Evolutionary conservation across 2,113 vertebrate genomes (phyloP), one percentile per base, ranked within the genome.

Genomic region (Bambusicola thoracicus): DNA sequence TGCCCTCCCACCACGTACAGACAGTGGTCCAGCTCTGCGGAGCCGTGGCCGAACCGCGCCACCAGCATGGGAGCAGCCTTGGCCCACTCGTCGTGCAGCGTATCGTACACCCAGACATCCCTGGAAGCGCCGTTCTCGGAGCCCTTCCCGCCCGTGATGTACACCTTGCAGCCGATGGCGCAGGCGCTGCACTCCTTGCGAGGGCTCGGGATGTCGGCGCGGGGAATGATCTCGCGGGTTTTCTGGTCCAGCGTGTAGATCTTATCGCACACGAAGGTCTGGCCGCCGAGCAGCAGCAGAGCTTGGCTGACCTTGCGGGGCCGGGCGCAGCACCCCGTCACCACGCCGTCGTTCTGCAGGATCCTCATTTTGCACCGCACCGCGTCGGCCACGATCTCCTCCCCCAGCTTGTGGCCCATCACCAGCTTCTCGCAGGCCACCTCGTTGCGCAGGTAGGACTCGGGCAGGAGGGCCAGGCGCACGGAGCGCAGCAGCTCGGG

Each of bases 211-310:
- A 98, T 98, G 93, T 98, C 98, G 0, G 98, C 98, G 14, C 98
- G 98, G 43, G 98, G 98, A 73, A 98, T 98, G 77, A 98, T 98
- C 95, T 98, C 98, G 16, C 98, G 98, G 92, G 89, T 98, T 91
- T 98, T 98, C 15, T 97, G 98, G 89, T 98, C 98, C 51, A 98
- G 97, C 59, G 94, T 76, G 5, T 98, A 98, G 48, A 98, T 97
- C 87, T 98, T 98, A 93, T 98, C 98, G 5, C 98, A 98, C 98
- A 98, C 97, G 92, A 98, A 98, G 68, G 98, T 98, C 96, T 98
- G 98, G 59, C 98, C 98, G 1, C 98, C 98, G 6, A 98, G 95
- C 41, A 98, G 98, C 96, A 98, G 97, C 65, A 98, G 96, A 67
- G 98, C 98, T 43, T 98, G 98, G 85, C 98, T 98, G 3, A 98